phyloP scores from a whole-genome alignment of 1,140 invertebrate genomes.

The Drosophila subpulchrella region DNA sequence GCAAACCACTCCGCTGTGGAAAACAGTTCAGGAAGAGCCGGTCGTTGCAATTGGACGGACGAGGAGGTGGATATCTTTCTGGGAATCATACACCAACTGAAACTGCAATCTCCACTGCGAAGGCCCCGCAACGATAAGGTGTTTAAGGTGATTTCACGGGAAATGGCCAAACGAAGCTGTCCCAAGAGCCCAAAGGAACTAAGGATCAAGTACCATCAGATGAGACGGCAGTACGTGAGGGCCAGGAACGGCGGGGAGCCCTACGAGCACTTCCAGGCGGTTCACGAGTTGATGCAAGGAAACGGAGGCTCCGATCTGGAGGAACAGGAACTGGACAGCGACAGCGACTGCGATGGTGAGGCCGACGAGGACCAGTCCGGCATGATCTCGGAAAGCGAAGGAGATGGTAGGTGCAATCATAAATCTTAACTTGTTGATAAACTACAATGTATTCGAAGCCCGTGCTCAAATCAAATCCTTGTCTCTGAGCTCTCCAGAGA shows the following conservation, averaged over 20 bases:
- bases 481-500: too few species aligned
- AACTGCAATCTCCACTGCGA: slow-evolving; percentile 42
- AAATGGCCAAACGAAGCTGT: slow-evolving; percentile 39
- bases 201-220: slow-evolving; percentile 45
- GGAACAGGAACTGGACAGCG: slow-evolving; percentile 28
- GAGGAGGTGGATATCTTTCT: slow-evolving; percentile 51
- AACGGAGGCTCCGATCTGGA: slow-evolving; percentile 18
- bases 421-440: too few species aligned
- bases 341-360: slow-evolving; percentile 36
- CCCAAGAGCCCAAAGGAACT: slow-evolving; percentile 51
- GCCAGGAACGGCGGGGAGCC: slow-evolving; percentile 21
- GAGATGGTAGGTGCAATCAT: slow-evolving; percentile 30
- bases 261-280: slow-evolving; percentile 34
- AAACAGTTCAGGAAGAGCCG: not conserved
- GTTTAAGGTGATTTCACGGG: slow-evolving; percentile 44
- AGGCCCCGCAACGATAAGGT: slow-evolving; percentile 50
- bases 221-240: slow-evolving; percentile 40
- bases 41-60: slow-evolving; percentile 33
- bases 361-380: slow-evolving; percentile 37
- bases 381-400: slow-evolving; percentile 37
- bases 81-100: slow-evolving; percentile 25
- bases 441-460: not conserved
- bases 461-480: too few species aligned
- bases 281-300: slow-evolving; percentile 40
- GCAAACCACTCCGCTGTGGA: slow-evolving; percentile 1